A percentile compares a stretch with the other conserved stretches of the same genome.
Evolutionary conservation across 92 coral and sea anemone species (phyloP).

Genomic region (Diadumene lineata): DNA sequence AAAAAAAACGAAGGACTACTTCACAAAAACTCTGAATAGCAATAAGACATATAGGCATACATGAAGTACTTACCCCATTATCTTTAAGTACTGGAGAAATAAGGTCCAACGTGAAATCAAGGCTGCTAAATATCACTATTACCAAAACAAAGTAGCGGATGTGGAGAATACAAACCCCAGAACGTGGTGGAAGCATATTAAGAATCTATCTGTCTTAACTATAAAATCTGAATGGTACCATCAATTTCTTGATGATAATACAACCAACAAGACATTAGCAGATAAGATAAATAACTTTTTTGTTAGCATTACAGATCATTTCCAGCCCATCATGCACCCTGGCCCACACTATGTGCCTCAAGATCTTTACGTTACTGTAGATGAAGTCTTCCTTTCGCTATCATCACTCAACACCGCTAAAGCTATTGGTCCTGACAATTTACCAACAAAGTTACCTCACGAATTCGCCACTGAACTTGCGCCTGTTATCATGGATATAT

Average conservation of each 20-base stretch:
- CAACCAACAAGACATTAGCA: constrained; percentile 21
- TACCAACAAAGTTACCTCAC: constrained; percentile 37
- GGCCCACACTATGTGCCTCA: constrained; percentile 20
- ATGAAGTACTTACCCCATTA: too few species aligned
- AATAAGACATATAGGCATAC: too few species aligned
- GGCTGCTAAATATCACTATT: constrained; percentile 37
- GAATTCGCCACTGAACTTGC: constrained; percentile 48
- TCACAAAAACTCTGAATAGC: too few species aligned
- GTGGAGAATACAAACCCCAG: constrained; percentile 29
- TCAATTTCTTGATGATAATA: constrained; percentile 29
- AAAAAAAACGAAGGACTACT: too few species aligned
- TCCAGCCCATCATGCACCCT: constrained; percentile 2
- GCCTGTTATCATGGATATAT: constrained; percentile 44
- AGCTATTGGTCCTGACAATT: constrained; percentile 39
- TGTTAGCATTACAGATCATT: constrained; percentile 16
- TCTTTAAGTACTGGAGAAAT: constrained; percentile 48
- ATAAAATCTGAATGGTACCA: constrained; percentile 36
- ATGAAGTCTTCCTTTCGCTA: constrained; percentile 24
- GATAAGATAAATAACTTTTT: constrained; percentile 20
- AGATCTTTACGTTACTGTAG: background rate
- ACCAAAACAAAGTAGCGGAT: constrained; percentile 43
- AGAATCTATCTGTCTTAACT: constrained; percentile 31
- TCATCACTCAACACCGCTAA: constrained; percentile 44
- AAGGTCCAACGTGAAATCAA: constrained; percentile 47
- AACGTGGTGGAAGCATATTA: constrained; percentile 56